Percentiles rank a stretch among this genome's conserved stretches.
Conservation (phyloP, 2,888 invertebrate genomes). For the Archips xylosteana region DNA sequence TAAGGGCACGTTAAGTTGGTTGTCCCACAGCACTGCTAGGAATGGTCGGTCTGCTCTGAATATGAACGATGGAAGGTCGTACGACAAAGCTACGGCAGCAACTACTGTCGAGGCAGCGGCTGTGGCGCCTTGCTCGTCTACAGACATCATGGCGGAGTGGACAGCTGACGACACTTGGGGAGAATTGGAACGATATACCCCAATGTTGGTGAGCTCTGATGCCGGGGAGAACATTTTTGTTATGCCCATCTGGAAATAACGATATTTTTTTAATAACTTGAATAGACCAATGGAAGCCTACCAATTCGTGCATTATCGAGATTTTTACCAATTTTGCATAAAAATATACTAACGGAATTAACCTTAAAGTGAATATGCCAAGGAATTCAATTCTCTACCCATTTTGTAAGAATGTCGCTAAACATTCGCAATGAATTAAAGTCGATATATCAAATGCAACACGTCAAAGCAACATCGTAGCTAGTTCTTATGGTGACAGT, state of each 20-base stretch:
- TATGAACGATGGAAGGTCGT: constrained; percentile 63
- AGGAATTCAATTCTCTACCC: no score
- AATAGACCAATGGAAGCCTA: no score
- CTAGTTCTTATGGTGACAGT: no score
- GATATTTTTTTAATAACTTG: no score
- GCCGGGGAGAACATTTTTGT: constrained; percentile 68
- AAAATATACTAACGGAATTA: no score
- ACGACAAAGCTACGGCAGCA: constrained; percentile 78
- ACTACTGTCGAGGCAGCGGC: constrained; percentile 79
- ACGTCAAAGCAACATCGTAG: no score
- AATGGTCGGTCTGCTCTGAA: constrained; percentile 81
- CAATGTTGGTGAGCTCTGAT: constrained; percentile 69
- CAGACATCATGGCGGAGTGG: constrained; percentile 80
- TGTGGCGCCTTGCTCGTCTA: constrained; percentile 81
- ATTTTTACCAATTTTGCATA: no score
- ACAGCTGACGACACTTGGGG: constrained; percentile 75
- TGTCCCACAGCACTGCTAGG: constrained; percentile 79
- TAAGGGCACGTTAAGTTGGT: constrained; percentile 70
- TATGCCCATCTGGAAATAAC: constrained; percentile 75
- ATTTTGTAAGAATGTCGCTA: no score
- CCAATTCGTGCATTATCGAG: no score
- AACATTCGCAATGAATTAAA: no score
- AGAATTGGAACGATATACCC: constrained; percentile 53
- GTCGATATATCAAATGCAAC: no score
- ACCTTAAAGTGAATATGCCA: no score